Conservation (phyloP, 2,113 vertebrate species). For the Setophaga kirtlandii region DNA sequence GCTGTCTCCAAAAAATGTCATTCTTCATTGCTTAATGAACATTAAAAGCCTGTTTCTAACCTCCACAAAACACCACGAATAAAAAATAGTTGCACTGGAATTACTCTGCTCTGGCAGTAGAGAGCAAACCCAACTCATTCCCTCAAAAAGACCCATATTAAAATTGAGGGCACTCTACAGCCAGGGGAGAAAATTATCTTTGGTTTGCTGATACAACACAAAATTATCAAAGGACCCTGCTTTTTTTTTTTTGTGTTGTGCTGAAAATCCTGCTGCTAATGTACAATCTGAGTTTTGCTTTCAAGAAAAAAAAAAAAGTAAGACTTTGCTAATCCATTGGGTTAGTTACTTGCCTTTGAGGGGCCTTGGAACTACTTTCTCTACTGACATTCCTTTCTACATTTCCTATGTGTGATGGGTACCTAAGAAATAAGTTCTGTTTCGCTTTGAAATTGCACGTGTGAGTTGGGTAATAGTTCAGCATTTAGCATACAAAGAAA, state of each 20-base stretch:
- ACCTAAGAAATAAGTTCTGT: background rate
- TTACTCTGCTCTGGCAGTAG: background rate
- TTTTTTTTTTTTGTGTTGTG: background rate
- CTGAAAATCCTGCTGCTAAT: background rate
- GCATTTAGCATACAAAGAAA: background rate
- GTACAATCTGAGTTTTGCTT: background rate
- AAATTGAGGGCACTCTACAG: background rate
- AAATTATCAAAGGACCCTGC: background rate
- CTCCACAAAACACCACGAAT: background rate
- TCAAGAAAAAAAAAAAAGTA: background rate
- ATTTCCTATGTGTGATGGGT: background rate
- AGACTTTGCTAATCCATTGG: background rate
- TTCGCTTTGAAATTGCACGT: background rate
- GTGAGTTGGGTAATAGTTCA: background rate
- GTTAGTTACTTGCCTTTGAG: background rate
- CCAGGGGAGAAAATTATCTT: background rate
- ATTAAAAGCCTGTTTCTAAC: background rate
- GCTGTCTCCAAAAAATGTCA: background rate
- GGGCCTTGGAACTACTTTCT: background rate
- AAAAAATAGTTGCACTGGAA: background rate
- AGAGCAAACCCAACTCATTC: background rate
- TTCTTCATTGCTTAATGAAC: background rate
- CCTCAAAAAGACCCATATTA: rapidly evolving
- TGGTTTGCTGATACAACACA: background rate
- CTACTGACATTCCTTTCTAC: background rate